Evolutionary conservation across 2,113 vertebrate genomes (phyloP).

Genomic region (Larimichthys crocea): DNA sequence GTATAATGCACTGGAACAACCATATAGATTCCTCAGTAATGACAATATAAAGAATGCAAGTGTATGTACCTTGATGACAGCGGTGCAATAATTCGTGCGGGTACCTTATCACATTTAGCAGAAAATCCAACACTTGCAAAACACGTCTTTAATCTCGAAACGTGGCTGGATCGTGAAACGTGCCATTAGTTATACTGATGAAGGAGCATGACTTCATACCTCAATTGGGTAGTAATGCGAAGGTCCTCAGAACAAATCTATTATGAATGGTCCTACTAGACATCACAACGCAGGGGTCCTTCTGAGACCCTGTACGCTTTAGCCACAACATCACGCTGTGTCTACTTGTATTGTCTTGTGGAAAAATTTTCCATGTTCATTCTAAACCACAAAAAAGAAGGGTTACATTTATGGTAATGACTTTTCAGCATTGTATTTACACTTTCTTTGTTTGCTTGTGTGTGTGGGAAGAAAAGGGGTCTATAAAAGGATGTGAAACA

Average conservation of each 20-base stretch:
- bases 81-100: conserved; percentile 54
- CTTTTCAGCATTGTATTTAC: conserved; percentile 68
- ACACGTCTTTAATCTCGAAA: conserved; percentile 69
- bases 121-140: conserved; percentile 63
- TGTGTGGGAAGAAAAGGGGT: conserved; percentile 62
- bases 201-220: conserved; percentile 81
- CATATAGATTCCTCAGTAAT: conserved; percentile 55
- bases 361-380: conserved; percentile 60
- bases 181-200: conserved; percentile 78
- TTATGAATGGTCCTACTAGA: conserved; percentile 75
- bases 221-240: conserved; percentile 76
- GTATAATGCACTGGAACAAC: conserved; percentile 62
- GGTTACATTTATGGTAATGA: conserved; percentile 65
- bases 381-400: conserved; percentile 50
- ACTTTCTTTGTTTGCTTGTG: conserved; percentile 69
- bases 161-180: conserved; percentile 65
- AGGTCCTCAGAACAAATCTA: conserved; percentile 82
- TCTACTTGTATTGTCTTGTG: conserved; percentile 56
- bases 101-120: conserved; percentile 69
- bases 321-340: conserved; percentile 58
- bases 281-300: conserved; percentile 69
- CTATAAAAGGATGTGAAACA: conserved; percentile 57
- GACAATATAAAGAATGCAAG: conserved; percentile 44
- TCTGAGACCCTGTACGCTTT: conserved; percentile 54
- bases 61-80: conserved; percentile 49